Percentiles rank a stretch among this genome's conserved stretches.
These are phyloP conservation scores for Enteromius unitaeniatus DNA, from an alignment of 2,797 vertebrate species.

Conservation along the genomic window DNA sequence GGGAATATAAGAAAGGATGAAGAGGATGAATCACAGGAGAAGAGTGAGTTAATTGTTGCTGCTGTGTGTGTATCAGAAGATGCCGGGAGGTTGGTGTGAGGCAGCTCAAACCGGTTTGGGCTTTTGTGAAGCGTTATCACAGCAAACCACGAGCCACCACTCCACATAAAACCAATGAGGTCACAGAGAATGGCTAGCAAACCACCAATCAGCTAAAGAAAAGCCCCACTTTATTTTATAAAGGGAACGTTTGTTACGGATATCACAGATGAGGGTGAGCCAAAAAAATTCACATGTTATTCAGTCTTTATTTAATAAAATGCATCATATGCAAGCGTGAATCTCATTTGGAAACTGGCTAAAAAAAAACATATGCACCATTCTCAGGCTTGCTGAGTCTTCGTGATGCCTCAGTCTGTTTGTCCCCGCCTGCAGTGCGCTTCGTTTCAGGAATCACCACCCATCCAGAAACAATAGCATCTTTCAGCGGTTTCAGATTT, in stretches of 20 bases:
- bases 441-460: conserved; percentile 26
- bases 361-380: neutral
- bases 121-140: conserved; percentile 6
- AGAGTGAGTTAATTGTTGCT: neutral
- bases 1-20: neutral
- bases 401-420: neutral
- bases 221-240: neutral
- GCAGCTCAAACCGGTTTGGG: conserved; percentile 21
- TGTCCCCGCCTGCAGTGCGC: neutral
- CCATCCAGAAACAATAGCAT: conserved; percentile 19
- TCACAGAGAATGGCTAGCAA: neutral
- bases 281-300: no score
- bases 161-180: neutral
- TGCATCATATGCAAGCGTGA: neutral
- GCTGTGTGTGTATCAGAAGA: neutral
- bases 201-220: neutral
- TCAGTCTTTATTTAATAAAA: neutral
- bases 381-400: neutral
- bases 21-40: neutral
- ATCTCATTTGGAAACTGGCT: neutral
- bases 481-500: neutral
- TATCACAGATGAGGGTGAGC: neutral
- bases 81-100: neutral
- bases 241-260: neutral
- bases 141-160: neutral